Evolutionary conservation across 1,140 invertebrate genomes (phyloP), one percentile per base, ranked within the genome.

Genomic region (Vanessa atalanta): DNA sequence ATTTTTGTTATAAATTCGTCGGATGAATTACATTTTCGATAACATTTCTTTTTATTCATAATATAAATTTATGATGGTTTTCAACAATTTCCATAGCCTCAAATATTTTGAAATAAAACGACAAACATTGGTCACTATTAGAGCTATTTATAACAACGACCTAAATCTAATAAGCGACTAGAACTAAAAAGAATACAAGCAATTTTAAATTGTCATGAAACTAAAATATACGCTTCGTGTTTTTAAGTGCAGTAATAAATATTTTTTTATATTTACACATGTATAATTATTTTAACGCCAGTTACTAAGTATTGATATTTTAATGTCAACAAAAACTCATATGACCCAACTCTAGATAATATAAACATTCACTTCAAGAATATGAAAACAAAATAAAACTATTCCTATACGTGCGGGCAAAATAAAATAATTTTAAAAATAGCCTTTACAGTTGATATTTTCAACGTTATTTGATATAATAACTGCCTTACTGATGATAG

Each of bases 121-220:
- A 70, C 43, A n/a, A 57, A 47, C 70, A 60, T 57, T 47, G 61
- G 73, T 75, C 66, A 76, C 43, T 51, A 70, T 26, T 66, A 75
- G 31, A 65, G 60, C 53, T 70, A 77, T 68, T 73, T 60, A 65
- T 65, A 80, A 77, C 73, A 81, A 80, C 65, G 72, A 68, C 81
- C 83, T 89, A 87, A 68, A 75, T 72, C 77, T 86, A 84, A 84
- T 80, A 90, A 87, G 86, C 87, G 87, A 88, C 87, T 88, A 88
- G 86, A 88, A 84, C 86, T 88, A 89, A 89, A 78, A 73, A 83
- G 79, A 79, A 80, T 83, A 86, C 78, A 86, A 85, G 65, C 76
- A 82, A 88, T 84, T 84, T 83, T 71, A 72, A 84, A 81, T 86
- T 88, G 87, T 87, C 83, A 87, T 86, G 83, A 83, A 82, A 86